Evolutionary conservation across 2,888 invertebrate species (phyloP).

Genomic region (Morpho achilles): DNA sequence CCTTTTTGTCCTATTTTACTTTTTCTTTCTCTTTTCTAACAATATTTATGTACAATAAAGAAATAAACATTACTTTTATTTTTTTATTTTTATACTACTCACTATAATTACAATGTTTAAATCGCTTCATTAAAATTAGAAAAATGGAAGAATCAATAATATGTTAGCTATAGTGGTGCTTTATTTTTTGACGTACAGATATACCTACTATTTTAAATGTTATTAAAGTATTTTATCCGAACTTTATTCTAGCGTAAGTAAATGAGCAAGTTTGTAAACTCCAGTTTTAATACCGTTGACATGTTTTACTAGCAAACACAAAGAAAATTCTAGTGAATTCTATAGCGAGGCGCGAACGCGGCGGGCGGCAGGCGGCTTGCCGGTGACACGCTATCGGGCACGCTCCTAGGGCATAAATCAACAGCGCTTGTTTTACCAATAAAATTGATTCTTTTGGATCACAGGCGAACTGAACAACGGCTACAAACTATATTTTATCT

Average conservation of each 20-base stretch:
- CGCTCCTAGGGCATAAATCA: slow-evolving; percentile 71
- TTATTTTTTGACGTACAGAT: no score
- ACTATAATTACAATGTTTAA: no score
- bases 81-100: no score
- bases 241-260: neutral
- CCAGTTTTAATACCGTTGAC: slow-evolving; percentile 20
- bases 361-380: slow-evolving; percentile 18
- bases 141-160: no score
- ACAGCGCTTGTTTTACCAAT: slow-evolving; percentile 71
- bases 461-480: slow-evolving; percentile 41
- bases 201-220: no score
- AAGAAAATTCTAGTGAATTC: slow-evolving; percentile 68
- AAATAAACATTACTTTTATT: no score
- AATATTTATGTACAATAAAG: no score
- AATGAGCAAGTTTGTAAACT: slow-evolving; percentile 8
- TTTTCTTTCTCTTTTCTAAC: no score
- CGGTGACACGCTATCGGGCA: slow-evolving; percentile 71
- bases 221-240: no score
- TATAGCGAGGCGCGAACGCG: slow-evolving; percentile 63
- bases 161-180: no score
- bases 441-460: slow-evolving; percentile 72
- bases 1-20: no score
- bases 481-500: slow-evolving; percentile 18
- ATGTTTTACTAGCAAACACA: slow-evolving; percentile 29
- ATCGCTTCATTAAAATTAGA: no score